Evolutionary conservation across 1,140 invertebrate genomes (phyloP), one percentile per base, ranked within the genome.

Genomic region (Drosophila serrata): DNA sequence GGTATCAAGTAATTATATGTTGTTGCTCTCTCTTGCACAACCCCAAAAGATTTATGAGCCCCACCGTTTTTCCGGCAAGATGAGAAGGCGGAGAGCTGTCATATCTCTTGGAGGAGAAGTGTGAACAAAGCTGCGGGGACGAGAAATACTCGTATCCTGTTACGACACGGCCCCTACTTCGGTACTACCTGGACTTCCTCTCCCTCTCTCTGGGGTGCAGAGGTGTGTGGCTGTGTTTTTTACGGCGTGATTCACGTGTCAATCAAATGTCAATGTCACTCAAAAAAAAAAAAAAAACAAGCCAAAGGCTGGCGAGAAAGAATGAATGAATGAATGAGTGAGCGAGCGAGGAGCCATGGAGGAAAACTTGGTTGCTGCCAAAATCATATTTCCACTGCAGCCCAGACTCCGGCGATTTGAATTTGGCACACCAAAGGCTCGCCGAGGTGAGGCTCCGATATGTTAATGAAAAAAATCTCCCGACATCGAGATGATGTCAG

Each of bases 191-290:
- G 42, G 29, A 63, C 53, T 39, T 49, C 37, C 48, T 45, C 42
- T 39, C 56, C 37, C 48, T 45, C 42, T 17, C 6, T 19, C 6
- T 11, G 27, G 27, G 29, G 27, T 31, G 1, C 7, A 19, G 40
- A n/a, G 17, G 31, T 56, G 78, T 58, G 53, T 46, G 48, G 43
- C 60, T 61, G 45, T 69, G 80, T 88, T 88, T 88, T 88, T 84
- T 74, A 78, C 64, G 78, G 56, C 65, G 67, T 91, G 90, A 91
- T 90, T 91, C 90, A 91, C 76, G 62, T 91, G 90, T 87, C 90
- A 91, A 91, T 91, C 90, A 91, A 81, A 84, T 90, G 90, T 91
- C 90, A 91, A 91, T 91, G 90, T 91, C 84, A 87, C 63, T 82
- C 80, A 56, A 78, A 68, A 72, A 74, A 63, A 55, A 35, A 31